phyloP scores from a whole-genome alignment of 1,140 invertebrate genomes.

The Homalodisca vitripennis region DNA sequence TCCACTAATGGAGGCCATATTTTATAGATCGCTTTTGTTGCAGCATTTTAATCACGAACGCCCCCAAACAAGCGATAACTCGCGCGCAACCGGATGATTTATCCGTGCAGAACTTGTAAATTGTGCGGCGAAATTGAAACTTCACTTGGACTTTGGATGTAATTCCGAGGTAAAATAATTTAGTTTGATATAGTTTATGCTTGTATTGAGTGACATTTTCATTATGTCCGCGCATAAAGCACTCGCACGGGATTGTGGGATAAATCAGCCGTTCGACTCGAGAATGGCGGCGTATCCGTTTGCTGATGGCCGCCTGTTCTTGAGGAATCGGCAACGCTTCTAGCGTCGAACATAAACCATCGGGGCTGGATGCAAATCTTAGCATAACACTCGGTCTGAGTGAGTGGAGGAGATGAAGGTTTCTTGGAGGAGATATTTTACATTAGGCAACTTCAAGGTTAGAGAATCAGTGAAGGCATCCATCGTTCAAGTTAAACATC shows the following conservation, averaged over 20 bases:
- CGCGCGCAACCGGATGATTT: slow-evolving; percentile 5
- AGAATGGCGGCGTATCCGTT: background rate
- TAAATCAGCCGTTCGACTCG: slow-evolving; percentile 23
- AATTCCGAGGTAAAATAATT: slow-evolving; percentile 22
- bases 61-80: slow-evolving; percentile 2
- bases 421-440: no score
- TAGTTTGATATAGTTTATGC: slow-evolving; percentile 26
- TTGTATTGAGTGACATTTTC: slow-evolving; percentile 24
- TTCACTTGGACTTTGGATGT: slow-evolving; percentile 15
- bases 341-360: no score
- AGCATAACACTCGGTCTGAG: no score
- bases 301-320: background rate
- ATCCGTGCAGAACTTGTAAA: slow-evolving; percentile 4
- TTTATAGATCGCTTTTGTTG: slow-evolving; percentile 2
- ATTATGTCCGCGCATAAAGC: slow-evolving; percentile 21
- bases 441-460: no score
- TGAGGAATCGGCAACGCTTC: background rate
- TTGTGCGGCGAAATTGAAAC: slow-evolving; percentile 19
- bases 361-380: no score
- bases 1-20: slow-evolving; percentile 18
- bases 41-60: slow-evolving; percentile 8
- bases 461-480: no score
- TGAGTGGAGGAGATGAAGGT: no score
- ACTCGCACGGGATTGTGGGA: slow-evolving; percentile 16
- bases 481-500: no score